Conservation (phyloP, 2,888 invertebrate genomes). For the Mongoloraphidia duomilia region DNA sequence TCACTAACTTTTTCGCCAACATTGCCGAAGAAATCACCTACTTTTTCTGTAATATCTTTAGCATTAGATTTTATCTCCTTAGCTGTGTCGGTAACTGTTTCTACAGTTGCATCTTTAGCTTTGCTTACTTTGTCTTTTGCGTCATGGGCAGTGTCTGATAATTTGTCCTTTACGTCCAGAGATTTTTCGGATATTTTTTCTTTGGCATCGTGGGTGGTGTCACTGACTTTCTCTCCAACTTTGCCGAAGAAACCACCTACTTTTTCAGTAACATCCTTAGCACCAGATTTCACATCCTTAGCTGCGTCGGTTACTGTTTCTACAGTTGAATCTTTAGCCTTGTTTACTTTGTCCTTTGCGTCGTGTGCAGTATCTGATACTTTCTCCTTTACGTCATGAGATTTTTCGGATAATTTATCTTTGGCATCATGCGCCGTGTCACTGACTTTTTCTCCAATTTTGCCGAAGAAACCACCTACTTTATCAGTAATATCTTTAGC, state of each 20-base stretch:
- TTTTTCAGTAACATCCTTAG: slow-evolving; percentile 8
- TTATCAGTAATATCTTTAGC: slow-evolving; percentile 7
- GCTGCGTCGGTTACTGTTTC: slow-evolving; percentile 1
- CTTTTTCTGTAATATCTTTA: slow-evolving; percentile 15
- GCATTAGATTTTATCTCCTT: slow-evolving; percentile 11
- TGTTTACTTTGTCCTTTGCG: slow-evolving; percentile 6
- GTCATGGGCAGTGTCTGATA: neutral
- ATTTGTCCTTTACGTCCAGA: neutral
- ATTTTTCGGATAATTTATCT: slow-evolving; percentile 4
- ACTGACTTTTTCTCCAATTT: slow-evolving; percentile 3
- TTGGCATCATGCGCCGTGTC: slow-evolving; percentile 3
- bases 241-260: slow-evolving; percentile 20
- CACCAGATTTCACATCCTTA: slow-evolving; percentile 1
- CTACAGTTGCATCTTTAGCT: slow-evolving; percentile 9
- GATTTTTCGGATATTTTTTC: slow-evolving; percentile 1
- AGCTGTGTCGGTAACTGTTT: slow-evolving; percentile 1
- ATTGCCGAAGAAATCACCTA: slow-evolving; percentile 18
- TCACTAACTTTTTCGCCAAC: slow-evolving; percentile 2
- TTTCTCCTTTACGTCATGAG: neutral
- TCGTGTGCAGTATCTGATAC: slow-evolving; percentile 2
- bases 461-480: slow-evolving; percentile 3
- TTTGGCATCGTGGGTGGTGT: slow-evolving; percentile 4
- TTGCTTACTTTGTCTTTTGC: slow-evolving; percentile 1
- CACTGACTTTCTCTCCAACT: slow-evolving; percentile 8
- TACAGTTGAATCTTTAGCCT: slow-evolving; percentile 10